Evolutionary conservation across 2,797 vertebrate species (phyloP).

Genomic region (Tadarida brasiliensis): DNA sequence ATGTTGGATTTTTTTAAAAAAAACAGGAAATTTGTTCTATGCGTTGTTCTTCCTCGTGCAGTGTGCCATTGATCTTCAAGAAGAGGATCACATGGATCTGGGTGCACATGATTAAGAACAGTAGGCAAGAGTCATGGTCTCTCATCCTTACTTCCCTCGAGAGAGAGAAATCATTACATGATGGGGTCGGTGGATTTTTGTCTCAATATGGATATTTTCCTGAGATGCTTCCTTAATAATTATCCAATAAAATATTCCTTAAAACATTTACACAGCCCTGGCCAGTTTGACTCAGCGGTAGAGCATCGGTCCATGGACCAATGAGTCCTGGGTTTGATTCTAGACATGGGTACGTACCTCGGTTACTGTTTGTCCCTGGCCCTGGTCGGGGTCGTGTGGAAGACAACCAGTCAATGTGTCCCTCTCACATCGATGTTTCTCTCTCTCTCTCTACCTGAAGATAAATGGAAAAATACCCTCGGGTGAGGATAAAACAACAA

Average conservation of each 20-base stretch:
- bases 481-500: too few species aligned
- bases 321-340: too few species aligned
- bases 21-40: constrained; percentile 5
- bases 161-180: background rate
- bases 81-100: background rate
- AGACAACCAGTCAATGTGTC: too few species aligned
- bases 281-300: too few species aligned
- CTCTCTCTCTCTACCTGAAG: too few species aligned
- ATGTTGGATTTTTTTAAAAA: background rate
- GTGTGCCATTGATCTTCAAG: background rate
- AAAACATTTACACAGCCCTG: background rate
- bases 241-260: constrained; percentile 18
- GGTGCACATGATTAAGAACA: background rate
- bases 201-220: background rate
- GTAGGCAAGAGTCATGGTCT: background rate
- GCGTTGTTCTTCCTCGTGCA: background rate
- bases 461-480: too few species aligned
- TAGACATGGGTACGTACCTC: too few species aligned
- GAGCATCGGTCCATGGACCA: too few species aligned
- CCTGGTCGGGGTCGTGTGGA: too few species aligned
- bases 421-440: too few species aligned
- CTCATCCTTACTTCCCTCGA: background rate
- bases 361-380: too few species aligned
- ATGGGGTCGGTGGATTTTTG: background rate
- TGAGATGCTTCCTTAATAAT: background rate